Base-by-base conservation (phyloP, 1,140 invertebrate species). In the Drosophila azteca region DNA sequence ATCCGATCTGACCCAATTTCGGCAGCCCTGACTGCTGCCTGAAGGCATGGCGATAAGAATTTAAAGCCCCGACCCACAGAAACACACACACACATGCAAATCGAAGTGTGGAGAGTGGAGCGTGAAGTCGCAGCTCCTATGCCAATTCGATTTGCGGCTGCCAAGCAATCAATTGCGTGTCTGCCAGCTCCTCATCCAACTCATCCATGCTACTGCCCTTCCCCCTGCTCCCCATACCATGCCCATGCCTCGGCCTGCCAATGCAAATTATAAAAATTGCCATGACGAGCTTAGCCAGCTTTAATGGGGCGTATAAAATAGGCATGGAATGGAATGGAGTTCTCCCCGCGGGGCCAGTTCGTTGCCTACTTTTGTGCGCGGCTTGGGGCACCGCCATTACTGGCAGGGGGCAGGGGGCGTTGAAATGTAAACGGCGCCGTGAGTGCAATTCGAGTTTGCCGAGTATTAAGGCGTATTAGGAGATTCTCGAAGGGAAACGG, bases 1-100 rank as follows among this genome's bases (percentile, higher is more conserved):
- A 85, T 73, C 65, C 57, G 68, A 69, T 77, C 59, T 85, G 81
- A 85, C 82, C 81, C 82, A 81, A 87, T 85, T 85, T 58, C 11
- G 35, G 3, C 35, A 13, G 35, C 35, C 35, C 35, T 39, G 35
- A 39, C 62, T 48, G 66, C 46, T 60, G 61, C 29, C 52, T 70
- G 58, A 59, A 70, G 41, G 52, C 73, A 55, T 50, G 11, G 65
- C 66, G 82, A 87, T 88, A 87, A 88, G 74, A 53, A 41, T 70
- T 61, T 46, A 57, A 82, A 72, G 69, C 53, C 17, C 17, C 17
- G 0, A 20, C 17, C 17, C 17, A 0, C 44, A 54, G 43, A 66
- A 15, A 24, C 15, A 45, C 20, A 66, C 20, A 43, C 15, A 45
- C 20, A 69, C 58, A 77, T 75, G 64, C 46, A 77, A 77, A 70